Conservation (phyloP, 2,888 invertebrate genomes). For the Pseudoips prasinana region DNA sequence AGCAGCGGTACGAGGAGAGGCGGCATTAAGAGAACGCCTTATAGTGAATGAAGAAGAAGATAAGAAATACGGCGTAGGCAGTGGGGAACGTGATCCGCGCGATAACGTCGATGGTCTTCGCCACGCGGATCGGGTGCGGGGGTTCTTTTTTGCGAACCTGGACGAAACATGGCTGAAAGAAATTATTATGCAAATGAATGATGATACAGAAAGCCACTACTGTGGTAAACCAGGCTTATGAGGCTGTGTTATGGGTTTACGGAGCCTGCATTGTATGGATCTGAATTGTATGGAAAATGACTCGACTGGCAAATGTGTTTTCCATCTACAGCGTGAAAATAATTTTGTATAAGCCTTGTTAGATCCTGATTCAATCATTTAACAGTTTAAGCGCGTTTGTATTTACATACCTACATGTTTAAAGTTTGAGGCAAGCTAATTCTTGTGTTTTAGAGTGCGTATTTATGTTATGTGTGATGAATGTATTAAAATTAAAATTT, state of each 20-base stretch:
- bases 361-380: slow-evolving; percentile 2
- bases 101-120: slow-evolving; percentile 97
- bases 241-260: slow-evolving; percentile 5
- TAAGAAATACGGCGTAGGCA: slow-evolving; percentile 95
- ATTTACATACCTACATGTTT: too few species aligned
- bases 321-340: slow-evolving; percentile 10
- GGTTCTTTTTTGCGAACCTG: slow-evolving; percentile 96
- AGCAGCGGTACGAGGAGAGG: slow-evolving; percentile 39
- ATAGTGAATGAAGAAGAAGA: slow-evolving; percentile 97
- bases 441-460: too few species aligned
- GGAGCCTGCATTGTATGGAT: slow-evolving; percentile 14
- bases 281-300: slow-evolving; percentile 1
- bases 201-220: slow-evolving; percentile 55
- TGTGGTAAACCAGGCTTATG: slow-evolving; percentile 41
- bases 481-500: too few species aligned
- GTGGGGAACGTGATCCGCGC: slow-evolving; percentile 96
- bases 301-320: slow-evolving; percentile 8
- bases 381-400: slow-evolving; percentile 8
- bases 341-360: slow-evolving; percentile 19
- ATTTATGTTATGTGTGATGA: too few species aligned
- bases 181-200: slow-evolving; percentile 71
- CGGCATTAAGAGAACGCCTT: slow-evolving; percentile 89
- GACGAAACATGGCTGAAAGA: slow-evolving; percentile 88
- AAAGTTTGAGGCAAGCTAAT: too few species aligned
- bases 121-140: slow-evolving; percentile 95